Conservation (phyloP, 2,797 vertebrate genomes). For the Sebastiscus albofasciatus region DNA sequence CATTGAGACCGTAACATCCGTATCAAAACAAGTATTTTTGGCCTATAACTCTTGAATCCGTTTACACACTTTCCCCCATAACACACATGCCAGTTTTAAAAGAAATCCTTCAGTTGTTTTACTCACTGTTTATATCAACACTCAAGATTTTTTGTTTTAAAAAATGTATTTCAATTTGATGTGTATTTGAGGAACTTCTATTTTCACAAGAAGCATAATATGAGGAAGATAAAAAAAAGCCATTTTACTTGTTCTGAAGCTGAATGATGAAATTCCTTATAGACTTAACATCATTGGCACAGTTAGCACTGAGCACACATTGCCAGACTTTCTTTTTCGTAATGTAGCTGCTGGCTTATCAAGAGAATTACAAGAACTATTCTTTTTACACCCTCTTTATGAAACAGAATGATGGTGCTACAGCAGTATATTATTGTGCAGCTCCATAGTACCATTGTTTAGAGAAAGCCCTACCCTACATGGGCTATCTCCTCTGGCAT, state of each 20-base stretch:
- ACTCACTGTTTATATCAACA: neutral
- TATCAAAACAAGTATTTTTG: neutral
- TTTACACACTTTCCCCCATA: neutral
- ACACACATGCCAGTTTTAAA: neutral
- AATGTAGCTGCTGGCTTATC: conserved; percentile 47
- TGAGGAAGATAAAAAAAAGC: conserved; percentile 32
- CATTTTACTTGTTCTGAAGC: conserved; percentile 32
- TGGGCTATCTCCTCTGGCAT: conserved; percentile 38
- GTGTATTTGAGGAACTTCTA: conserved; percentile 2
- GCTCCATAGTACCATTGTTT: conserved; percentile 28
- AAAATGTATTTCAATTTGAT: conserved; percentile 1
- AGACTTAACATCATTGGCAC: conserved; percentile 59
- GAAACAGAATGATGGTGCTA: conserved; percentile 26
- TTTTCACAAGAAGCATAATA: conserved; percentile 16
- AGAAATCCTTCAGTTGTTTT: neutral
- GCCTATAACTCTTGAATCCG: neutral
- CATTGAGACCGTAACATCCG: no score
- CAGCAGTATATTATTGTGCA: neutral
- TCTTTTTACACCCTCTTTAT: conserved; percentile 22
- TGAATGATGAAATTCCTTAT: conserved; percentile 56
- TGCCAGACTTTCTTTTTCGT: conserved; percentile 36
- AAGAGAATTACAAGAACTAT: conserved; percentile 49
- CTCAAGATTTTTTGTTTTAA: neutral
- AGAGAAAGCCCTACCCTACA: conserved; percentile 12
- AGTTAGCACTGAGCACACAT: conserved; percentile 35